These are phyloP conservation scores for Clitarchus hookeri DNA, from an alignment of 2,888 invertebrate species.

Conservation along the genomic window DNA sequence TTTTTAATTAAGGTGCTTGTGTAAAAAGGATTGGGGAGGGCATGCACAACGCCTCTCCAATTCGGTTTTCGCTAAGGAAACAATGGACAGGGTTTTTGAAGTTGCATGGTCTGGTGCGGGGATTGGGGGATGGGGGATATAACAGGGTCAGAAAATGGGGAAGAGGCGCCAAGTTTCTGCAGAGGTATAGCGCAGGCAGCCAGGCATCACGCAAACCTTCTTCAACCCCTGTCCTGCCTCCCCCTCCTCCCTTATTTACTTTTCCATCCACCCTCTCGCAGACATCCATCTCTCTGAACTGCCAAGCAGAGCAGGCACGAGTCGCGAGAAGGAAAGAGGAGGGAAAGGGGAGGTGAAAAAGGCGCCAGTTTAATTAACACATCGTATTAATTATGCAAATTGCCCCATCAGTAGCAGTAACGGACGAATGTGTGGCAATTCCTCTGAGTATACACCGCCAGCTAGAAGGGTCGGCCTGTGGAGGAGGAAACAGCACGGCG, in stretches of 20 bases:
- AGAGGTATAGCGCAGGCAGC: neutral
- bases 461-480: neutral
- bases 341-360: constrained; percentile 23
- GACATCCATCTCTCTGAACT: constrained; percentile 19
- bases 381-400: constrained; percentile 36
- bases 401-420: constrained; percentile 32
- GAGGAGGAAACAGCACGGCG: neutral
- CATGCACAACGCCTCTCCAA: neutral
- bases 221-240: neutral
- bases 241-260: neutral
- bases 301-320: constrained; percentile 10
- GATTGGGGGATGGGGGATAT: neutral
- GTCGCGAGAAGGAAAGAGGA: neutral
- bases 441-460: constrained; percentile 10
- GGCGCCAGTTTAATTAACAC: constrained; percentile 35
- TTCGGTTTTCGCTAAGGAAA: neutral
- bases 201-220: constrained; percentile 3
- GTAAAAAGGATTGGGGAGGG: neutral
- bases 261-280: constrained; percentile 1
- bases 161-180: neutral
- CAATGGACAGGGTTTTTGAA: constrained; percentile 9
- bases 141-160: neutral
- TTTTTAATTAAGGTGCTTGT: constrained; percentile 5
- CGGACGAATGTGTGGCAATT: constrained; percentile 26
- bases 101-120: neutral